Percentiles rank a stretch among this genome's conserved stretches.
These are phyloP conservation scores for Acyrthosiphon pisum DNA, from an alignment of 1,140 invertebrate genomes.

Conservation along the genomic window DNA sequence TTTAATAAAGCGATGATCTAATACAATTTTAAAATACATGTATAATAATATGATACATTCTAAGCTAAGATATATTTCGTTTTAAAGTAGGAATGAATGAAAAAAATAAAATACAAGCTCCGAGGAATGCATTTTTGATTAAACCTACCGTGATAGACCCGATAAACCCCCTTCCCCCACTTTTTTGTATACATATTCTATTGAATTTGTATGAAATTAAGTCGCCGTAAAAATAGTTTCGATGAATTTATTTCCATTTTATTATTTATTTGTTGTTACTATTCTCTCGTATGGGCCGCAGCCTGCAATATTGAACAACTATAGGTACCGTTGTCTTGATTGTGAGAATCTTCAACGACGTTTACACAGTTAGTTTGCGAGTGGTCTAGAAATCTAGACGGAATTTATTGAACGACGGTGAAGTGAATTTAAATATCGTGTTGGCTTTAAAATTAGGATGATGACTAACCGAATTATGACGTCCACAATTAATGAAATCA, in stretches of 20 bases:
- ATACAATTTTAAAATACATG: background rate
- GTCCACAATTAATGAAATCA: background rate
- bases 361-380: background rate
- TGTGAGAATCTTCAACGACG: background rate
- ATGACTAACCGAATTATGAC: background rate
- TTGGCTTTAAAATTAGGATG: background rate
- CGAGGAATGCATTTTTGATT: background rate
- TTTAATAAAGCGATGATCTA: background rate
- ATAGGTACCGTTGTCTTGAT: background rate
- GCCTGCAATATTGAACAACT: background rate
- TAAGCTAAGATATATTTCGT: no score
- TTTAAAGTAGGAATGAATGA: background rate
- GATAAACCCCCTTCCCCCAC: background rate
- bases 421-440: background rate
- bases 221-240: background rate
- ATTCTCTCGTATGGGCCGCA: background rate
- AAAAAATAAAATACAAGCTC: background rate
- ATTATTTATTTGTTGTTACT: background rate
- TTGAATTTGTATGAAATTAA: background rate
- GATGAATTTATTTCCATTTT: background rate
- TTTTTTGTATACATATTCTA: background rate
- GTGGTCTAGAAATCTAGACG: background rate
- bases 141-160: background rate
- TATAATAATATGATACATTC: background rate
- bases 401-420: background rate